Evolutionary conservation across 2,888 invertebrate genomes (phyloP).

Genomic region (Tinea pellionella): DNA sequence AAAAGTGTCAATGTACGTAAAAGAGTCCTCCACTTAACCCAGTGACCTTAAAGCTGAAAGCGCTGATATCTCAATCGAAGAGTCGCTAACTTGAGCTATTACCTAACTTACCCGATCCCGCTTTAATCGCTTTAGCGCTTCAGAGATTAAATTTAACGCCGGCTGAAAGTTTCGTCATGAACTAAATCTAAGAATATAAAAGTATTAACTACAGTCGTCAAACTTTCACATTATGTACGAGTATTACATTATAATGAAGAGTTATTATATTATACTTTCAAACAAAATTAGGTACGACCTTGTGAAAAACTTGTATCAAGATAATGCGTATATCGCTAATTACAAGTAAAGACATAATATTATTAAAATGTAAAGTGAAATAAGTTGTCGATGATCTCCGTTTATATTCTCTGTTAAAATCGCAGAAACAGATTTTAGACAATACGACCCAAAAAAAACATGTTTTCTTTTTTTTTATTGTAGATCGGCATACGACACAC

Average conservation of each 20-base stretch:
- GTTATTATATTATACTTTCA: too few species aligned
- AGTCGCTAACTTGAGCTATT: conserved; percentile 17
- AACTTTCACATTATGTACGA: not conserved
- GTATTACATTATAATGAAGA: not conserved
- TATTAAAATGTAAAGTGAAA: too few species aligned
- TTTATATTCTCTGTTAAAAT: too few species aligned
- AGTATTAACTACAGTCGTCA: not conserved
- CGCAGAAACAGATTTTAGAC: too few species aligned
- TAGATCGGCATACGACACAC: too few species aligned
- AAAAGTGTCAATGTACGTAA: not conserved
- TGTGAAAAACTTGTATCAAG: too few species aligned
- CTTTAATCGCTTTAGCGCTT: conserved; percentile 17
- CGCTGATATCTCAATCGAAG: conserved; percentile 14
- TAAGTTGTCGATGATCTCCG: too few species aligned
- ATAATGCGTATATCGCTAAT: too few species aligned
- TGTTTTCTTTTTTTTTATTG: too few species aligned
- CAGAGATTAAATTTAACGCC: conserved; percentile 19
- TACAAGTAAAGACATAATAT: too few species aligned
- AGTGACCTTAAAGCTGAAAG: not conserved
- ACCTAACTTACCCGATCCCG: conserved; percentile 15
- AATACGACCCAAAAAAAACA: too few species aligned
- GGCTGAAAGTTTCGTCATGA: conserved; percentile 17
- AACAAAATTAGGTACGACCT: too few species aligned
- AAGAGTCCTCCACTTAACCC: not conserved
- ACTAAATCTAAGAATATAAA: not conserved